Evolutionary conservation across 2,113 vertebrate species (phyloP).

Genomic region (Naja naja): DNA sequence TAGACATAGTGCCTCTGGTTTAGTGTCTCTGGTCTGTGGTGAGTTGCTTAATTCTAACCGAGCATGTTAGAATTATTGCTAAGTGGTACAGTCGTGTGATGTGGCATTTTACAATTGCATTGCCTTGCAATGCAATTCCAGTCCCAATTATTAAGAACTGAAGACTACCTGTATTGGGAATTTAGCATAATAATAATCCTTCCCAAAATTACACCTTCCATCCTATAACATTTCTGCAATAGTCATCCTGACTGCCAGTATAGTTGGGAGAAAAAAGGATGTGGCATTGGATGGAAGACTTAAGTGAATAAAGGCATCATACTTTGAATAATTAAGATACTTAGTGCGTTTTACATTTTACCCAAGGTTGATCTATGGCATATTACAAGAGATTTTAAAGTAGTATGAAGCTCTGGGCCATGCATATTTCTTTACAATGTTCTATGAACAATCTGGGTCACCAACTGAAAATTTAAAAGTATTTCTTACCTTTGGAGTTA

Average conservation of each 20-base stretch:
- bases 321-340: not conserved
- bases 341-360: not conserved
- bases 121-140: not conserved
- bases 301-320: not conserved
- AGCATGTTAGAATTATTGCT: not conserved
- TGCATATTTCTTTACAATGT: not conserved
- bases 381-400: not conserved
- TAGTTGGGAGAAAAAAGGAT: not conserved
- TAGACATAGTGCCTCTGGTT: not conserved
- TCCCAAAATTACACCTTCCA: not conserved
- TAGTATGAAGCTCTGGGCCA: not conserved
- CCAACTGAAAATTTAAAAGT: not conserved
- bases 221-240: not conserved
- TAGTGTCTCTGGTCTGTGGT: not conserved
- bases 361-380: not conserved
- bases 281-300: not conserved
- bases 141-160: not conserved
- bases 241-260: not conserved
- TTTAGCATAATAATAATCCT: not conserved
- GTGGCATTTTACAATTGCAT: not conserved
- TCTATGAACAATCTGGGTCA: not conserved
- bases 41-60: not conserved
- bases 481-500: slow-evolving; percentile 84
- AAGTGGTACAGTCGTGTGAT: not conserved
- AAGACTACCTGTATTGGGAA: not conserved